Conservation (phyloP, 2,888 invertebrate species). For the Limnephilus rhombicus region DNA sequence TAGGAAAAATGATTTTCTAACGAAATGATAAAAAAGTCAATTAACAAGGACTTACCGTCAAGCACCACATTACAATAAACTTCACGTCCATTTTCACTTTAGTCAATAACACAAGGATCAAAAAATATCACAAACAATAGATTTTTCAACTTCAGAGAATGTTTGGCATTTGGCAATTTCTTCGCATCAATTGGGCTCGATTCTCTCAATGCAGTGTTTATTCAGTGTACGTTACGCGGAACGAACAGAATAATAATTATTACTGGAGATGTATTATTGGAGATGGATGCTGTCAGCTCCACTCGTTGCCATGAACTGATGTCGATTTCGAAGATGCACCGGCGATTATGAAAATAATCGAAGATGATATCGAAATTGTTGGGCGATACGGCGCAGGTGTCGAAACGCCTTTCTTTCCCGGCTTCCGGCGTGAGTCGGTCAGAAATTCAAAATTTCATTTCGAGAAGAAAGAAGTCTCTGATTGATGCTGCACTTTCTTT, state of each 20-base stretch:
- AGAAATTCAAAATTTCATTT: conserved; percentile 9
- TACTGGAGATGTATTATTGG: no score
- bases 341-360: background rate
- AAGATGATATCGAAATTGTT: background rate
- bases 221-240: background rate
- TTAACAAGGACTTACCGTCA: conserved; percentile 26
- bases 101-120: conserved; percentile 5
- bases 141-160: background rate
- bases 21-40: background rate
- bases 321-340: background rate
- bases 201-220: background rate
- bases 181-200: background rate
- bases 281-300: background rate
- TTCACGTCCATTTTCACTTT: conserved; percentile 42
- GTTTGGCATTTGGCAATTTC: background rate
- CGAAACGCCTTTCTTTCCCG: background rate
- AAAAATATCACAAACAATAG: conserved; percentile 8
- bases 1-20: background rate
- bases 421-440: background rate
- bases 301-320: conserved; percentile 5
- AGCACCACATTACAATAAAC: conserved; percentile 12
- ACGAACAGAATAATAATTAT: conserved; percentile 2
- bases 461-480: background rate
- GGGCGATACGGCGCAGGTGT: conserved; percentile 8
- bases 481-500: conserved; percentile 21